Evolutionary conservation across 2,113 vertebrate species (phyloP).

Genomic region (Cricetomys ansorgei): DNA sequence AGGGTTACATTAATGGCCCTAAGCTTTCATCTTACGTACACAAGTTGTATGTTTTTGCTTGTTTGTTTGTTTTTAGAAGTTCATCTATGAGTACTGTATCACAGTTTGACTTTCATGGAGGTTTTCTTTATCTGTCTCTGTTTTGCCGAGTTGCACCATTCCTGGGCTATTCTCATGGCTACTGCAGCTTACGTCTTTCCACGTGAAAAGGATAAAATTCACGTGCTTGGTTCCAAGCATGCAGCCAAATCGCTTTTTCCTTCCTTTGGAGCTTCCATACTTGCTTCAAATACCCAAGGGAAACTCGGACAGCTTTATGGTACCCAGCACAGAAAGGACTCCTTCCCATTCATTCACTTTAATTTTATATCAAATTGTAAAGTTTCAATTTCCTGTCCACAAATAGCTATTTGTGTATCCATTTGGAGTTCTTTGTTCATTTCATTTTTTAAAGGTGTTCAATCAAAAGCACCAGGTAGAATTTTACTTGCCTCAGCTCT

Average conservation of each 20-base stretch:
- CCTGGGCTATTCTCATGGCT: not conserved
- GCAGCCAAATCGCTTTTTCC: not conserved
- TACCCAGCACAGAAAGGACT: not conserved
- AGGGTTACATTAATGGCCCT: not conserved
- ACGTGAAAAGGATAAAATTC: not conserved
- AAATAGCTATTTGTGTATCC: not conserved
- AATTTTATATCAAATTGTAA: slow-evolving; percentile 52
- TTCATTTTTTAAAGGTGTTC: not conserved
- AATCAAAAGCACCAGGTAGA: not conserved
- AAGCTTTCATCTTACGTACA: not conserved
- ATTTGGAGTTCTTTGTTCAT: not conserved
- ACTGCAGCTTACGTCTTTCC: not conserved
- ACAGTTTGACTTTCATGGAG: not conserved
- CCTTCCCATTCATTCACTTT: slow-evolving; percentile 14
- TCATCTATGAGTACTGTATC: not conserved
- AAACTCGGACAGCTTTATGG: not conserved
- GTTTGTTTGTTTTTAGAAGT: not conserved
- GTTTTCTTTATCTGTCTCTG: not conserved
- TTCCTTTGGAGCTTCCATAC: not conserved
- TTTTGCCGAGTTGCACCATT: not conserved
- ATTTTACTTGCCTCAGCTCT: not conserved
- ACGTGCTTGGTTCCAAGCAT: not conserved
- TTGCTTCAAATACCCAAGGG: not conserved
- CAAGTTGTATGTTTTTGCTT: not conserved
- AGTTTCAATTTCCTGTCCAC: not conserved